Evolutionary conservation across 2,888 invertebrate genomes (phyloP).

Genomic region (Patella depressa): DNA sequence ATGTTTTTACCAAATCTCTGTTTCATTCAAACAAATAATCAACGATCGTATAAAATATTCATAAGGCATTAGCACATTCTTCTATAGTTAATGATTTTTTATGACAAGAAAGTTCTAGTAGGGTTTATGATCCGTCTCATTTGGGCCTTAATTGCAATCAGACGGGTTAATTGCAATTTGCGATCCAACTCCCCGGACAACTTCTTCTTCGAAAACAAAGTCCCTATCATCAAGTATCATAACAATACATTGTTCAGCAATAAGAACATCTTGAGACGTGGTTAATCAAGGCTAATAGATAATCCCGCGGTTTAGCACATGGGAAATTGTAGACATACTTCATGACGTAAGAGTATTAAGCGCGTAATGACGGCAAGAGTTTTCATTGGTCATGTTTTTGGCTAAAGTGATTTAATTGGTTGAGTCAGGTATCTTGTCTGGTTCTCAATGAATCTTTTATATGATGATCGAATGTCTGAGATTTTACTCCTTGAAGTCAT

Average conservation of each 20-base stretch:
- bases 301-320: background rate
- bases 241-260: background rate
- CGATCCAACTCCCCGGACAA: background rate
- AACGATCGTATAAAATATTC: too few relatives aligned
- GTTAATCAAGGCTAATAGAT: background rate
- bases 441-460: too few relatives aligned
- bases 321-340: conserved; percentile 5
- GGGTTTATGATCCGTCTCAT: too few relatives aligned
- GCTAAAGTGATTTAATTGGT: background rate
- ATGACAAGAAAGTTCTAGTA: too few relatives aligned
- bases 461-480: too few relatives aligned
- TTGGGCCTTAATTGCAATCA: background rate
- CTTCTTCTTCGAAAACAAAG: background rate
- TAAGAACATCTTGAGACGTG: background rate
- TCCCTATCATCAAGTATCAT: conserved; percentile 2
- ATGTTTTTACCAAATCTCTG: too few relatives aligned
- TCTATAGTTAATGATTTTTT: too few relatives aligned
- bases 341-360: conserved; percentile 5
- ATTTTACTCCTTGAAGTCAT: too few relatives aligned
- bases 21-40: too few relatives aligned
- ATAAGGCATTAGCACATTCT: too few relatives aligned
- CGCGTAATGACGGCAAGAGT: background rate
- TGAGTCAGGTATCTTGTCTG: background rate
- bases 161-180: background rate
- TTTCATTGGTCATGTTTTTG: conserved; percentile 2